Percentiles rank a stretch among this genome's conserved stretches.
Evolutionary conservation across 2,113 vertebrate genomes (phyloP).

Genomic region (Platanista minor): DNA sequence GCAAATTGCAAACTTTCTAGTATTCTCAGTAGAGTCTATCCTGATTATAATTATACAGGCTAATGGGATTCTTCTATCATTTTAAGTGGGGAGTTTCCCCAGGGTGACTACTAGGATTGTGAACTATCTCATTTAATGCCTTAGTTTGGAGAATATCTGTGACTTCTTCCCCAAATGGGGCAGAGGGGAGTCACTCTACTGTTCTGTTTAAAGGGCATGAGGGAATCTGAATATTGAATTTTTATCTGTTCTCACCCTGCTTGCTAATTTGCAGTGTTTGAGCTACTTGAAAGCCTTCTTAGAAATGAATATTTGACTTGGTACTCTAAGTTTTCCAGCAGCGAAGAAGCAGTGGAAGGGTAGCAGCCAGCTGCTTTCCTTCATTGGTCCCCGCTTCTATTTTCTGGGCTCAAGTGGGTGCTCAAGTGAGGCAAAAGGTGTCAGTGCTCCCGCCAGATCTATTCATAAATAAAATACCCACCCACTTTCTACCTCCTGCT

Average conservation of each 20-base stretch:
- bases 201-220: background rate
- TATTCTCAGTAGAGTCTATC: background rate
- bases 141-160: conserved; percentile 44
- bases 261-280: conserved; percentile 25
- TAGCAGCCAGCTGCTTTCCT: background rate
- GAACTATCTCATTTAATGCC: conserved; percentile 1
- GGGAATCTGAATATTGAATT: conserved; percentile 8
- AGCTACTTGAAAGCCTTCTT: background rate
- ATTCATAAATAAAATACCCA: conserved; percentile 6
- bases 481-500: background rate
- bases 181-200: background rate
- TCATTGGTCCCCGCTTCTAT: background rate
- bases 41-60: background rate
- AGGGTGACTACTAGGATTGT: background rate
- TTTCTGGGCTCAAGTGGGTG: conserved; percentile 4
- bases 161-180: background rate
- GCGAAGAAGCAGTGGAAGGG: background rate
- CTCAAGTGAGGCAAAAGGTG: background rate
- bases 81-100: conserved; percentile 1
- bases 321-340: background rate
- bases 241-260: background rate
- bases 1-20: background rate
- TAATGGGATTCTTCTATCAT: background rate
- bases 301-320: background rate
- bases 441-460: conserved; percentile 1